Evolutionary conservation across 2,888 invertebrate species (phyloP).

Genomic region (Torymus auratus): DNA sequence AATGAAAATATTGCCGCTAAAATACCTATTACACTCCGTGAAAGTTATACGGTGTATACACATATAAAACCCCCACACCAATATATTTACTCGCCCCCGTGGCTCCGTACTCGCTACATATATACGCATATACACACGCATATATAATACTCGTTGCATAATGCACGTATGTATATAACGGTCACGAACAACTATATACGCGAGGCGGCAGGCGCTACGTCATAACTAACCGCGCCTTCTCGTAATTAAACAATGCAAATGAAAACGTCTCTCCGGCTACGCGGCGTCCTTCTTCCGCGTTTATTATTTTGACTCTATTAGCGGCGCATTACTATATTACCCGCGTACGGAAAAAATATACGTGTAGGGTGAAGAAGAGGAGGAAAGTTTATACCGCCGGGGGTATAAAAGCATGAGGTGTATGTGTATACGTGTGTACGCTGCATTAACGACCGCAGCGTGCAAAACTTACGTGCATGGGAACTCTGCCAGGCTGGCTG

Average conservation of each 20-base stretch:
- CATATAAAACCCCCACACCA: neutral
- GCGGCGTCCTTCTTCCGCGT: neutral
- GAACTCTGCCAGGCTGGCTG: conserved; percentile 37
- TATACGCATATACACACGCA: too few species aligned
- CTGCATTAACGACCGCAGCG: conserved; percentile 33
- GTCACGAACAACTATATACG: conserved; percentile 14
- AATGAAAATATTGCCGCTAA: conserved; percentile 44
- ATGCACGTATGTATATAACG: neutral
- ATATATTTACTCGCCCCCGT: conserved; percentile 7
- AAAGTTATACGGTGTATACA: conserved; percentile 15
- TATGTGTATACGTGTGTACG: too few species aligned
- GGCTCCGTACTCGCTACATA: too few species aligned
- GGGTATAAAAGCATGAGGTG: too few species aligned
- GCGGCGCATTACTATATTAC: conserved; percentile 23
- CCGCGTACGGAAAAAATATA: neutral
- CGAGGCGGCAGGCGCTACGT: neutral
- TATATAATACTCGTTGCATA: neutral
- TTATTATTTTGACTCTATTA: conserved; percentile 47
- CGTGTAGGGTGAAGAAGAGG: neutral
- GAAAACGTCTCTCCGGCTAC: conserved; percentile 20
- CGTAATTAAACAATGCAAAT: conserved; percentile 49
- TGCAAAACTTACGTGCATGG: conserved; percentile 40
- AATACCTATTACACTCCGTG: conserved; percentile 30
- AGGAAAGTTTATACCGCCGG: neutral
- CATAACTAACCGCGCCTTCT: conserved; percentile 24